Base-by-base conservation (phyloP, 2,797 vertebrate species). In the Artibeus jamaicensis region DNA sequence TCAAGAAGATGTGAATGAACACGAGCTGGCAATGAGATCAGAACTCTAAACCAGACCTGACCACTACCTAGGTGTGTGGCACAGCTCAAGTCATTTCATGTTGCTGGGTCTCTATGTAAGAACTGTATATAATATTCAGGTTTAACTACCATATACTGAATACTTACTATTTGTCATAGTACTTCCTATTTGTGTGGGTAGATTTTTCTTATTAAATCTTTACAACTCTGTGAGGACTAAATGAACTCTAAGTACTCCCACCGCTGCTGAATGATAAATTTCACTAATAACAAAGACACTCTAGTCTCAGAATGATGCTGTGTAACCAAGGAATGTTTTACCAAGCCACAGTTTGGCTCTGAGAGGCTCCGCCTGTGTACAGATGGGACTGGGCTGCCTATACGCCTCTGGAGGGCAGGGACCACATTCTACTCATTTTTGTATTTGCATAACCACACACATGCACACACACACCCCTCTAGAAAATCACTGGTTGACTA, bases 171-270 rank as follows among this genome's bases (percentile, higher is more conserved):
- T 59, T 79, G 24, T 59, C 62, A 91, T 8, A 70, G 34, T 70
- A 84, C 32, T 29, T 70, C 90, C 9, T 89, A 44, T 68, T n/a
- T 77, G 19, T 95, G 55, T 70, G 11, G 24, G 50, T 14, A 42
- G 29, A 39, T 91, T 87, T 83, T 89, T 83, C 68, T 88, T 67
- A 82, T 74, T 62, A 92, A 95, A 77, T 82, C 88, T 89, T 68
- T 74, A 94, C 22, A 81, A 59, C 37, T 93, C 46, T 59, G 67
- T 90, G 34, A 82, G 18, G 8, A 65, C 46, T 76, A 65, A 79
- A n/a, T 76, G 71, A 84, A 79, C 39, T 53, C 55, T 37, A 85
- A 88, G 86, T 44, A 68, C 39, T 74, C 81, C 73, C 34, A 92
- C 44, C 42, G 90, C 53, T 44, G 32, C 39, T 83, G n/a, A 90